Percentiles rank a stretch among this genome's conserved stretches.
These are phyloP conservation scores for Dyspetes luteomarginatus DNA, from an alignment of 2,888 invertebrate genomes.

Conservation along the genomic window DNA sequence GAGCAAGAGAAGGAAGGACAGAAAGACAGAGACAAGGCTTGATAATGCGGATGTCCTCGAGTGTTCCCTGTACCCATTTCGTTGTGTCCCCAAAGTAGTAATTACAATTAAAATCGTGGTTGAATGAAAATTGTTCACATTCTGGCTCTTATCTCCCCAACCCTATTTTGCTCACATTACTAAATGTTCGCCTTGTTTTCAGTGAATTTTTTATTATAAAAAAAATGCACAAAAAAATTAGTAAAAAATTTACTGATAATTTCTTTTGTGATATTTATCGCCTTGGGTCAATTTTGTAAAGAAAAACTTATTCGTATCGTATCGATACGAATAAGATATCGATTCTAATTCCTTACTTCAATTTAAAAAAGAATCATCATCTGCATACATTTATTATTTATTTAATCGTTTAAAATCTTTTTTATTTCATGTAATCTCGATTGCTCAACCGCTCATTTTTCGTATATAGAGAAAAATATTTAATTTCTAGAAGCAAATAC, in stretches of 20 bases:
- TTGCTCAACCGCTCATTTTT: no score
- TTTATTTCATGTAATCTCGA: no score
- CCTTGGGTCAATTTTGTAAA: no score
- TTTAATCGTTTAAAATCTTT: no score
- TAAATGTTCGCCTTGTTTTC: background rate
- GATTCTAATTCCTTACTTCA: no score
- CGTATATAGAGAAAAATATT: no score
- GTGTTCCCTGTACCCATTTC: background rate
- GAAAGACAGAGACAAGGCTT: conserved; percentile 1
- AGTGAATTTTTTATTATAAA: background rate
- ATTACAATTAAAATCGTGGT: conserved; percentile 26
- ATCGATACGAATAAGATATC: no score
- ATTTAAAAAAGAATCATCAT: no score
- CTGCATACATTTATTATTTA: no score
- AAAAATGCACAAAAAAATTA: background rate
- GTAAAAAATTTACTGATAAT: background rate
- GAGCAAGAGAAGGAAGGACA: background rate
- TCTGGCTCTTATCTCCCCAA: background rate
- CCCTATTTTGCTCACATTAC: background rate
- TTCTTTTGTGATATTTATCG: no score
- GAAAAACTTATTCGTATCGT: no score
- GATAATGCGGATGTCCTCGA: conserved; percentile 31
- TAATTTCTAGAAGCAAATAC: no score
- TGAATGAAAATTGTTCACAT: conserved; percentile 11
- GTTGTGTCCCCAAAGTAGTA: conserved; percentile 14